Conservation (phyloP, 2,113 vertebrate species). For the Pantherophis guttatus region DNA sequence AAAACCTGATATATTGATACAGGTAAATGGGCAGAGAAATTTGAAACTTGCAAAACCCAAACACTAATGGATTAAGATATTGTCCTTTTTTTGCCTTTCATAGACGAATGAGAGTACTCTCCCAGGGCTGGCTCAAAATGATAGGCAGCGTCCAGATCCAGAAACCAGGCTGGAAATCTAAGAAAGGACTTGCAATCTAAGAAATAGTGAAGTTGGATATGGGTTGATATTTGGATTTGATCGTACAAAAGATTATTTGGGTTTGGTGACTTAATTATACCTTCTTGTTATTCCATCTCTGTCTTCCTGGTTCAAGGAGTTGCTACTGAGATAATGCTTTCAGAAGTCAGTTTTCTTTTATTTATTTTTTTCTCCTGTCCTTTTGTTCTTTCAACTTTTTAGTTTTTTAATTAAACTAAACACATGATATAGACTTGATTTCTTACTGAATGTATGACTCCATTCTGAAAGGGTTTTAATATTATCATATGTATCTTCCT, state of each 20-base stretch:
- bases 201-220: not conserved
- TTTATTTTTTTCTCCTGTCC: not conserved
- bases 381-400: not conserved
- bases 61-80: not conserved
- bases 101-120: not conserved
- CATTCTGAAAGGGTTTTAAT: not conserved
- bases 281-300: not conserved
- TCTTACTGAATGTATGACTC: not conserved
- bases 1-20: not conserved
- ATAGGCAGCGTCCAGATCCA: not conserved
- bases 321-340: not conserved
- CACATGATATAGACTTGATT: not conserved
- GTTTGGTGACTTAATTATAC: not conserved
- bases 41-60: not conserved
- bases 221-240: not conserved
- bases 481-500: not conserved
- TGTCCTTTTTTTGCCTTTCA: not conserved
- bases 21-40: not conserved
- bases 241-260: not conserved
- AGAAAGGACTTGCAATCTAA: not conserved
- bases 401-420: not conserved
- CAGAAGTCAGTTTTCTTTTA: not conserved
- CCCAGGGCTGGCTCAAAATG: not conserved
- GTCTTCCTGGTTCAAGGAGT: not conserved
- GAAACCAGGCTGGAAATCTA: not conserved